Base-by-base conservation (phyloP, 2,113 vertebrate genomes). In the Phrynosoma platyrhinos region DNA sequence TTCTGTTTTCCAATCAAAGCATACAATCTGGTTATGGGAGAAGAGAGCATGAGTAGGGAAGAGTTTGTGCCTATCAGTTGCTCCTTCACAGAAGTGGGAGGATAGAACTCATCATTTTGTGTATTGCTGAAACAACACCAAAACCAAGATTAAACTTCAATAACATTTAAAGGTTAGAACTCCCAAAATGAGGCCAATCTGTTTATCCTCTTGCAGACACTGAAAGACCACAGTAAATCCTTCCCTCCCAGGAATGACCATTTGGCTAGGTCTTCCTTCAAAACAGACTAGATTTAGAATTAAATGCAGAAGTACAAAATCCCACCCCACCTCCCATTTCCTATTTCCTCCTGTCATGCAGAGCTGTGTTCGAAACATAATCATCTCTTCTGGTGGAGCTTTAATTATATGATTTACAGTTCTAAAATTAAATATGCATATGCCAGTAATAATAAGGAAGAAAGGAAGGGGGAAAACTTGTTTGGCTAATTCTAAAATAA, bases 391-490 rank as follows among this genome's bases (percentile, higher is more conserved):
- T 90, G 83, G 89, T 81, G 89, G 71, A 89, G 87, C 89, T 94
- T 94, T 90, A 96, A 91, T 93, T 92, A 90, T 66, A 58, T 84
- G 93, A 93, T 94, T 92, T 94, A 86, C 83, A 55, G 81, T 90
- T 92, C 92, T 92, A 93, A 94, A 94, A 93, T 93, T 87, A 94
- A 94, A 92, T 76, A 84, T 42, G 72, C 77, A 89, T 92, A 74
- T 82, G 83, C 81, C 83, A 89, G 88, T 77, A 85, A 87, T 88
- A 94, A 91, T 90, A 93, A 92, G 79, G 55, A 87, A 90, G 40
- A 18, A 18, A 62, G 55, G 14, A 16, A 58, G 18, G 47, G 40
- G 72, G 64, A 30, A 10, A 93, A 89, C 55, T 21, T 90, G 68
- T 93, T 92, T 88, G 85, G 84, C 55, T 93, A 92, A 92, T 93